A percentile compares a stretch with the other conserved stretches of the same genome.
These are phyloP conservation scores for Petrocephalus zakoni DNA, from an alignment of 2,113 vertebrate species.

Conservation along the genomic window DNA sequence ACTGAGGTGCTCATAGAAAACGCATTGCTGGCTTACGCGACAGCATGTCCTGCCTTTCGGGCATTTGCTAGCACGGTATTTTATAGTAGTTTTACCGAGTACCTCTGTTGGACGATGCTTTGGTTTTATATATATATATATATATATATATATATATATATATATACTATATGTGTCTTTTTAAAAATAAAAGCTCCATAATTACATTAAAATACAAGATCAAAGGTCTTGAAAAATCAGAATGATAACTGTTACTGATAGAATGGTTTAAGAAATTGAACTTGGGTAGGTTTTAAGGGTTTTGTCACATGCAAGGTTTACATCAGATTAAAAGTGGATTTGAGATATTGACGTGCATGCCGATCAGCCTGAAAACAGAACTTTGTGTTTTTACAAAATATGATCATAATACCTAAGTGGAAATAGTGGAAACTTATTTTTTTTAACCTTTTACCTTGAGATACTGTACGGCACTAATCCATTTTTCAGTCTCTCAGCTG, in stretches of 20 bases:
- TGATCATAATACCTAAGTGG: neutral
- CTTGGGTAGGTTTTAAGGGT: neutral
- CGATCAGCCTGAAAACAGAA: neutral
- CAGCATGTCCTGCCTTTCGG: neutral
- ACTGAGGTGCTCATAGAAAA: slow-evolving; percentile 16
- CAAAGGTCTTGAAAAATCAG: neutral
- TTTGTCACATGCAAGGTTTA: neutral
- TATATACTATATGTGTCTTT: neutral
- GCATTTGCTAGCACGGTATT: neutral
- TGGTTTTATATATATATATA: too few species aligned
- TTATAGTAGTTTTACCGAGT: neutral
- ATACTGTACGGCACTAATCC: neutral
- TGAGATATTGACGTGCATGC: neutral
- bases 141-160: too few species aligned
- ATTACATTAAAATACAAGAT: neutral
- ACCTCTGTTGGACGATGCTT: neutral
- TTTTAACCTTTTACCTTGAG: neutral
- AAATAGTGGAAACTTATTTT: neutral
- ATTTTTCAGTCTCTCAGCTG: neutral
- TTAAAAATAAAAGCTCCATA: neutral
- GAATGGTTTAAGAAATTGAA: neutral
- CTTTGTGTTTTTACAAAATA: neutral
- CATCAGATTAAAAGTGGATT: neutral
- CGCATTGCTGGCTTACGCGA: slow-evolving; percentile 17
- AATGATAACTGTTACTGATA: neutral